Evolutionary conservation across 2,797 vertebrate genomes (phyloP), one percentile per base, ranked within the genome.

Genomic region (Octomys mimax): DNA sequence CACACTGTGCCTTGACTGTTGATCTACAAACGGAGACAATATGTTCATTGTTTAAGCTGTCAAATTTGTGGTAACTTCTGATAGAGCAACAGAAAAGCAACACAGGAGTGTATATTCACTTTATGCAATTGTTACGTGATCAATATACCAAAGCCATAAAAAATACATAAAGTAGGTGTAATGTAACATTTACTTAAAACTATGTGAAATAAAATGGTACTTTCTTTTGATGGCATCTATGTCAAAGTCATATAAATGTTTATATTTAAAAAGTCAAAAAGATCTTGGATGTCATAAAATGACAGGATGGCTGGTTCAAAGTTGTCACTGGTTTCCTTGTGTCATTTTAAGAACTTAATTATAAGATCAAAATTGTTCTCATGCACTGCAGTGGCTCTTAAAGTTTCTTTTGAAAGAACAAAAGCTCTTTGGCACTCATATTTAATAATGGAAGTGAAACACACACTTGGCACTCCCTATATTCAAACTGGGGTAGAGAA

Each of bases 101-200:
- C 19, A 75, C 5, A 64, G 57, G 18, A 24, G 46, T 26, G 22
- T 26, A 52, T 19, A 19, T 54, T 26, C 61, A 11, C 59, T 79
- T 33, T 84, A 73, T 26, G 10, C 36, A 62, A 42, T 11, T 92
- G 75, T 92, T 90, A 88, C 90, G 68, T 73, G 78, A 90, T 73
- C 75, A 91, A 86, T 57, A 71, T 73, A 26, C 54, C n/a, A 28
- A 91, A 66, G 49, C 62, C 49, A 86, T 80, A 82, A 81, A 36
- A 7, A 96, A 91, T 10, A 80, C 8, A 49, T 33, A 86, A 88
- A 82, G 83, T 59, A 61, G 3, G 21, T 78, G 1, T 62, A 80
- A 88, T 19, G 1, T 84, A 87, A 92, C 33, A 36, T 68, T 79
- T 66, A 73, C 80, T 94, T 80, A 61, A 96, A 94, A 95, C 75